These are phyloP conservation scores for Microctenopoma steveboyesi DNA, from an alignment of 2,797 vertebrate genomes.

Conservation along the genomic window DNA sequence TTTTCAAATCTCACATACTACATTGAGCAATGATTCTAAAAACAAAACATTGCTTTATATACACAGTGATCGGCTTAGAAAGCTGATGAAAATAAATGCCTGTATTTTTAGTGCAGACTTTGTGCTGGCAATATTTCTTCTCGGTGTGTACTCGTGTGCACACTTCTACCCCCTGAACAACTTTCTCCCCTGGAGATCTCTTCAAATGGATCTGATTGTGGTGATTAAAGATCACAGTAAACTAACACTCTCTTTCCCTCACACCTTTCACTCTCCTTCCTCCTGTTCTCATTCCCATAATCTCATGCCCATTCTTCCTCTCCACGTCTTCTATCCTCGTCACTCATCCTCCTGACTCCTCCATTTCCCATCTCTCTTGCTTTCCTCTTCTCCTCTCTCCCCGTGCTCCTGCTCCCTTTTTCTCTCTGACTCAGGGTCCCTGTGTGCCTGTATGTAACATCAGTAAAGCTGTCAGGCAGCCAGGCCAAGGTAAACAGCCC, in stretches of 20 bases:
- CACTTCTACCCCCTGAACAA: constrained; percentile 65
- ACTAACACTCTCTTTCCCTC: constrained; percentile 71
- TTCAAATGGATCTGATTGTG: constrained; percentile 83
- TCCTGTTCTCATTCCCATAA: constrained; percentile 53
- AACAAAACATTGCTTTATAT: constrained; percentile 73
- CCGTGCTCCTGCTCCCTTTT: constrained; percentile 60
- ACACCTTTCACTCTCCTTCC: constrained; percentile 56
- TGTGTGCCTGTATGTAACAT: constrained; percentile 98
- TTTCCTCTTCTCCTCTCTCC: constrained; percentile 55
- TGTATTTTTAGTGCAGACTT: constrained; percentile 71
- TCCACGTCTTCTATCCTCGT: constrained; percentile 34
- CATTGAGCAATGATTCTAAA: constrained; percentile 64
- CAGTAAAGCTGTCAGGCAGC: constrained; percentile 98
- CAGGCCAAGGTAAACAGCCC: constrained; percentile 99
- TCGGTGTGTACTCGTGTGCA: constrained; percentile 65
- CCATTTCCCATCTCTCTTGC: constrained; percentile 46
- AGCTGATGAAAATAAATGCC: constrained; percentile 73
- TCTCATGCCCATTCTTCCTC: constrained; percentile 55
- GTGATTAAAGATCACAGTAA: constrained; percentile 90
- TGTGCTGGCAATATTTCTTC: constrained; percentile 69
- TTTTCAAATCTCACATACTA: constrained; percentile 68
- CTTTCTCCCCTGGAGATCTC: constrained; percentile 65
- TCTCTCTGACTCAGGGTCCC: constrained; percentile 86
- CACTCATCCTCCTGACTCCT: constrained; percentile 48
- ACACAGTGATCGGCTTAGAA: constrained; percentile 64